A percentile compares a stretch with the other conserved stretches of the same genome.
Evolutionary conservation across 2,113 vertebrate species (phyloP).

Genomic region (Xiphophorus maculatus): DNA sequence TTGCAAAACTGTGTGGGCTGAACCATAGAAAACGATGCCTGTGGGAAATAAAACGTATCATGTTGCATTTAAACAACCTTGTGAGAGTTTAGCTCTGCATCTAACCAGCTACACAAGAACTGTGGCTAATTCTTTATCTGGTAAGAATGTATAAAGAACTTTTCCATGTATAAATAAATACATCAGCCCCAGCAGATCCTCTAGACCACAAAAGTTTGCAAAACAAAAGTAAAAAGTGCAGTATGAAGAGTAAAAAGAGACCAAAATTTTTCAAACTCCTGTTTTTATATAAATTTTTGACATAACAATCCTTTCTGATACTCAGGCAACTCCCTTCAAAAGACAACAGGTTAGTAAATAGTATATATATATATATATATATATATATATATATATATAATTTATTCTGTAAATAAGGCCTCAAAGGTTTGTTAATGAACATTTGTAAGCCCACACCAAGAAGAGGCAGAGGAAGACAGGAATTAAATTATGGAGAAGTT

Average conservation of each 20-base stretch:
- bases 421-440: no score
- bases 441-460: no score
- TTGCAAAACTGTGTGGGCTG: conserved; percentile 29
- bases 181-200: background rate
- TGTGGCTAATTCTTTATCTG: conserved; percentile 2
- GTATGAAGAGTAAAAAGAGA: background rate
- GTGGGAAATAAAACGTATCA: conserved; percentile 29
- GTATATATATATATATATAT: no score
- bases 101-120: conserved; percentile 18
- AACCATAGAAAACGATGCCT: conserved; percentile 2
- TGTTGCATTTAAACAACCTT: conserved; percentile 11
- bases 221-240: background rate
- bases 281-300: background rate
- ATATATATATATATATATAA: no score
- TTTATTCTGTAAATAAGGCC: no score
- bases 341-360: no score
- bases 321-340: no score
- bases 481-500: no score
- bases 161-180: background rate
- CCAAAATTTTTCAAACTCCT: background rate
- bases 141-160: background rate
- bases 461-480: background rate
- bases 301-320: background rate
- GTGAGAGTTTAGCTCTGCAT: conserved; percentile 7
- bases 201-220: no score